Conservation (phyloP, 2,888 invertebrate species). For the Drosophila birchii region DNA sequence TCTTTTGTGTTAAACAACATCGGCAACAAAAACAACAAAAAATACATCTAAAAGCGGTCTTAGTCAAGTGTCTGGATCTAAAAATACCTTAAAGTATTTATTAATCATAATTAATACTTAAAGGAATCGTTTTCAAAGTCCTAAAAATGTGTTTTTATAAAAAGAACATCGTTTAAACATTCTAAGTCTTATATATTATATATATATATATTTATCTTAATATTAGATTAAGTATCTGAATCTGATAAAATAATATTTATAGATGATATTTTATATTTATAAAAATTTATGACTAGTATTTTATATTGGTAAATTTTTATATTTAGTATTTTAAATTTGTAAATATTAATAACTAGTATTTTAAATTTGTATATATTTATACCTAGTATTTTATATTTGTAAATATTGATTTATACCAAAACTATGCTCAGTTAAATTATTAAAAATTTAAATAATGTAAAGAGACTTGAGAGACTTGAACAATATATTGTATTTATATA, state of each 20-base stretch:
- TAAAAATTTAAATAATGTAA: too few relatives aligned
- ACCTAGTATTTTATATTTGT: background rate
- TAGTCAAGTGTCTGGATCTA: background rate
- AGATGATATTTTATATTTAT: too few relatives aligned
- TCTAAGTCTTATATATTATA: background rate
- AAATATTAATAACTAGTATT: too few relatives aligned
- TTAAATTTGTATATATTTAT: background rate
- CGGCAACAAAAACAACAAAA: slow-evolving; percentile 28
- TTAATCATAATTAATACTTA: background rate
- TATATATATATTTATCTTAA: too few relatives aligned
- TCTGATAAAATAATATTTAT: too few relatives aligned
- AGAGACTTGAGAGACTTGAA: too few relatives aligned
- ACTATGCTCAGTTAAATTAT: background rate
- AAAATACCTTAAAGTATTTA: slow-evolving; percentile 3
- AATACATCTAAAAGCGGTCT: slow-evolving; percentile 2
- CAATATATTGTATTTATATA: too few relatives aligned
- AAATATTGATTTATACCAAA: background rate
- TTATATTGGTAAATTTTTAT: too few relatives aligned
- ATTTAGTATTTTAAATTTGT: too few relatives aligned
- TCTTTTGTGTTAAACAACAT: slow-evolving; percentile 77
- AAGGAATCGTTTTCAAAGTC: background rate
- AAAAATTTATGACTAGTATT: too few relatives aligned
- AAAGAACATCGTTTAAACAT: background rate
- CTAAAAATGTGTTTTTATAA: background rate
- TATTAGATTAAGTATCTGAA: too few relatives aligned